Evolutionary conservation across 2,888 invertebrate species (phyloP).

Genomic region (Ischnus inquisitorius): DNA sequence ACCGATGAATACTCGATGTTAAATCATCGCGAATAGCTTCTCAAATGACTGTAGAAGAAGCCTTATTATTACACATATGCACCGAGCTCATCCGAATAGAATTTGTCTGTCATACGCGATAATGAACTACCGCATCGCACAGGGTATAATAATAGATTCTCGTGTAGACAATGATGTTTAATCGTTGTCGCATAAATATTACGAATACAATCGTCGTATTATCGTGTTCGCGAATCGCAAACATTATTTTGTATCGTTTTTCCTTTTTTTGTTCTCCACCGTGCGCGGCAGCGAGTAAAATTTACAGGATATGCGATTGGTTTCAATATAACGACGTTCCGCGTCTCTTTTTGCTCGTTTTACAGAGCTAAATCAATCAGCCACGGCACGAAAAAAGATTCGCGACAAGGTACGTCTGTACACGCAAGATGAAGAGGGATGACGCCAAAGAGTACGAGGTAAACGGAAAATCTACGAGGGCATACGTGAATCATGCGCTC

Average conservation of each 20-base stretch:
- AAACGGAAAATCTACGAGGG: slow-evolving; percentile 72
- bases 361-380: slow-evolving; percentile 64
- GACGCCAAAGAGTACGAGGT: slow-evolving; percentile 72
- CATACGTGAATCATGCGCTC: slow-evolving; percentile 81
- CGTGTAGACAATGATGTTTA: slow-evolving; percentile 56
- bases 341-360: slow-evolving; percentile 24
- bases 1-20: slow-evolving; percentile 32
- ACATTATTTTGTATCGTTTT: slow-evolving; percentile 20
- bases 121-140: slow-evolving; percentile 24
- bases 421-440: slow-evolving; percentile 78
- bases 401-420: slow-evolving; percentile 45
- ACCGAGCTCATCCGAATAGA: not conserved
- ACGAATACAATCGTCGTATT: slow-evolving; percentile 35
- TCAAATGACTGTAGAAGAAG: slow-evolving; percentile 11
- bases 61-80: not conserved
- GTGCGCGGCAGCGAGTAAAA: not conserved
- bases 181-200: slow-evolving; percentile 53
- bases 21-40: slow-evolving; percentile 25
- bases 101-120: not conserved
- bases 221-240: slow-evolving; percentile 35
- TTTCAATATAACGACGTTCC: slow-evolving; percentile 41
- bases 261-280: not conserved
- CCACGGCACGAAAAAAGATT: slow-evolving; percentile 63
- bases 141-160: slow-evolving; percentile 16
- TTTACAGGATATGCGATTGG: slow-evolving; percentile 25